Base-by-base conservation (phyloP, 35 echinoderm and acorn worm genomes). In the Heliocidaris erythrogramma region DNA sequence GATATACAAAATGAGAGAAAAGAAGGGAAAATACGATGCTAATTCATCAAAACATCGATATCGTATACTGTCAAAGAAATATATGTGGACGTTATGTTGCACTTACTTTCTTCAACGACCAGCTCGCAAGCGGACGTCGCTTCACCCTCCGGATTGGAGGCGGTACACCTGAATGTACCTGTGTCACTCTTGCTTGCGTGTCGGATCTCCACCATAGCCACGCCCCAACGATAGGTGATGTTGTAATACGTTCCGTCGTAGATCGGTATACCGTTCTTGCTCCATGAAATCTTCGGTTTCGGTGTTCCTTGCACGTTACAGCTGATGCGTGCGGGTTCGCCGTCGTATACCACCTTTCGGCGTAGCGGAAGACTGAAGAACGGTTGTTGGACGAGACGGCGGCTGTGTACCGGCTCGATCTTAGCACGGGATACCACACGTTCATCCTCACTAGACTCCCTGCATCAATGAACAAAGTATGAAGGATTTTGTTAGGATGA, bases 341-440 rank as follows among this genome's bases (percentile, higher is more conserved):
- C 95, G 13, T 97, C 93, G 52, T 93, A 94, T 13, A 99, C 88
- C 48, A 85, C 97, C 97, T 97, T 99, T 30, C 98, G 96, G 71
- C 97, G 94, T 10, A 99, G 95, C 14, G 98, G 98, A 18, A 99
- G 94, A 65, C 98, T 99, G 97, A 97, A 99, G 96, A 97, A 97
- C 59, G 98, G 98, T 59, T 95, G 86, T 6, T 94, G 93, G 42
- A 85, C 90, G 52, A 94, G 86, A 35, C 59, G 93, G 5, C 93
- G 49, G 30, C 93, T 90, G 24, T 53, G 93, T 9, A 69, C 49
- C 56, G 85, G 52, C 32, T 52, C 48, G 9, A 32, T 42, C 30
- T 35, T 61, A 30, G 85, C 48, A 4, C 92, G 9, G 48, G 42
- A 50, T 11, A 94, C 85, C 5, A 96, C 93, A 71, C 95, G 94